Percentiles rank a stretch among this genome's conserved stretches.
phyloP scores from a whole-genome alignment of 2,888 invertebrate genomes.

The Anoplius nigerrimus region DNA sequence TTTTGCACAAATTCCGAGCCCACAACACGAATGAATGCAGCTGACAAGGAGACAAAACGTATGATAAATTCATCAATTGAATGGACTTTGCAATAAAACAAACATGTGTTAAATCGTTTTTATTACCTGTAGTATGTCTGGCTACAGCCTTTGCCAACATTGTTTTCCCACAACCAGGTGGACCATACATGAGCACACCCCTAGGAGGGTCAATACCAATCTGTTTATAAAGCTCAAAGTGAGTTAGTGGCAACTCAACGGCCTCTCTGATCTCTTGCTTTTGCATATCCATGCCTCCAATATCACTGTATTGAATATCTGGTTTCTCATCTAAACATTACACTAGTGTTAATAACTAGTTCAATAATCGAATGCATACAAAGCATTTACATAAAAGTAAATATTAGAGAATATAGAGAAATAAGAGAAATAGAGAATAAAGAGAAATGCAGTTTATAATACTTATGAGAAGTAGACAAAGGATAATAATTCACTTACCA shows the following conservation, averaged over 20 bases:
- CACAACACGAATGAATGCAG: conserved; percentile 98
- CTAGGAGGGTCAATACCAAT: conserved; percentile 99
- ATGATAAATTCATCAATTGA: background rate
- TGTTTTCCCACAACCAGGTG: conserved; percentile 99
- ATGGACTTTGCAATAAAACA: background rate
- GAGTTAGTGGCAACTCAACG: conserved; percentile 97
- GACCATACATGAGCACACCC: conserved; percentile 99
- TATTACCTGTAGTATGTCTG: conserved; percentile 94
- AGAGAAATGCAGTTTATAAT: background rate
- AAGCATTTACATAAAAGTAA: no score
- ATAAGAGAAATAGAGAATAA: background rate
- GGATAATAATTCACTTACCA: conserved; percentile 75
- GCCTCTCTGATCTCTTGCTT: conserved; percentile 99
- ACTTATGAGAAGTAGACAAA: background rate
- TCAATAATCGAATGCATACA: no score
- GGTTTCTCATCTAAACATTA: conserved; percentile 92
- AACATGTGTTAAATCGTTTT: background rate
- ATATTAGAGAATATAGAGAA: no score
- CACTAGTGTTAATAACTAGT: background rate
- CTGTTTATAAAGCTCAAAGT: conserved; percentile 98
- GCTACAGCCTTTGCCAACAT: conserved; percentile 99
- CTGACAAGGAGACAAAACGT: conserved; percentile 74
- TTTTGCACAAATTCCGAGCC: conserved; percentile 99
- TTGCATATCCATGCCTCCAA: conserved; percentile 99
- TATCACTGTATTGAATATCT: conserved; percentile 97